A percentile compares a stretch with the other conserved stretches of the same genome.
phyloP scores from a whole-genome alignment of 2,113 vertebrate genomes.

The Lonchura striata region DNA sequence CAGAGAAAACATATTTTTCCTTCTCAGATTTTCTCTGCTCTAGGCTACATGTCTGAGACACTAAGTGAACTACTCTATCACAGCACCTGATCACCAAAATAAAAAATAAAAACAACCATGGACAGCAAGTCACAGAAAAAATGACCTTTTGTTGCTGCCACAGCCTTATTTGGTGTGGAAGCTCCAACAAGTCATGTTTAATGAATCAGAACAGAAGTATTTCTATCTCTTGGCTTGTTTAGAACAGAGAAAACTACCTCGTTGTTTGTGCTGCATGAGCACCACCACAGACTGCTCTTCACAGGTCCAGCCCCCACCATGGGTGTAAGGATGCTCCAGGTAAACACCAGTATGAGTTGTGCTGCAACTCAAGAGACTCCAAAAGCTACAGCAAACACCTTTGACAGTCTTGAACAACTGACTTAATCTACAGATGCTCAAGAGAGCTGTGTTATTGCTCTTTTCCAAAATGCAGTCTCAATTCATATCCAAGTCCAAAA shows the following conservation, averaged over 20 bases:
- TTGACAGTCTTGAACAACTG: not conserved
- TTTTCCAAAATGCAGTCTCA: not conserved
- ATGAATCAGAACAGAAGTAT: slow-evolving; percentile 24
- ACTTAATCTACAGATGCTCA: not conserved
- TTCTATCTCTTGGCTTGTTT: not conserved
- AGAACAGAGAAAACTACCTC: not conserved
- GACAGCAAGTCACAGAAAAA: not conserved
- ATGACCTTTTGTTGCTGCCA: slow-evolving; percentile 4
- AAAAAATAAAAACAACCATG: not conserved
- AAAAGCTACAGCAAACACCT: not conserved
- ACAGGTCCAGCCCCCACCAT: fast-evolving
- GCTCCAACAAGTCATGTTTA: not conserved
- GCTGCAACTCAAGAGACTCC: not conserved
- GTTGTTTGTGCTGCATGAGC: not conserved
- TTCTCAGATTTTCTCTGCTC: not conserved
- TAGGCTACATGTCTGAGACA: not conserved
- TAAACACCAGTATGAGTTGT: not conserved
- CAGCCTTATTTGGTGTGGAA: slow-evolving; percentile 48
- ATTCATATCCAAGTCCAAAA: not conserved
- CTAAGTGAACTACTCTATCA: not conserved
- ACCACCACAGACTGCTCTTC: not conserved
- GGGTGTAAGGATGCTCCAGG: not conserved
- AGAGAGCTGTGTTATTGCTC: not conserved
- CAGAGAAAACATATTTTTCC: not conserved
- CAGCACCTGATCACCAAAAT: slow-evolving; percentile 33